phyloP scores from a whole-genome alignment of 2,888 invertebrate species.

The Mamestra brassicae region DNA sequence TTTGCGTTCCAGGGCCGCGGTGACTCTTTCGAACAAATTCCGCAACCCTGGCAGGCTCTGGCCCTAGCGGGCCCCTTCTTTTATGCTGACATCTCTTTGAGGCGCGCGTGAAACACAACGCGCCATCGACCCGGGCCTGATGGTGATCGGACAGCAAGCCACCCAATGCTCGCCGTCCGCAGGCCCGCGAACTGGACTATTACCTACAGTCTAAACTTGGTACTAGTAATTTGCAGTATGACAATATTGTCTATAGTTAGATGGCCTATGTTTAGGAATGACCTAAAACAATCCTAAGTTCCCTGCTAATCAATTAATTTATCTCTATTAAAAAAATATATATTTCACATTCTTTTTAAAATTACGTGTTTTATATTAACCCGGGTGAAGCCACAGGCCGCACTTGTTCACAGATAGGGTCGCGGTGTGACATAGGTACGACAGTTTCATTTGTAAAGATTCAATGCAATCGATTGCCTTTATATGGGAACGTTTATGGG shows the following conservation, averaged over 20 bases:
- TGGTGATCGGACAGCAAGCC: too few species aligned
- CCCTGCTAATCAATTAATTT: too few species aligned
- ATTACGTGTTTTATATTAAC: background rate
- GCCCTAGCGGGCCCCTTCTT: too few species aligned
- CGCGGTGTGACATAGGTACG: conserved; percentile 45
- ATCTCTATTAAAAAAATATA: background rate
- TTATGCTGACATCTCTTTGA: too few species aligned
- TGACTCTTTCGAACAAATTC: too few species aligned
- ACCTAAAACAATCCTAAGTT: too few species aligned
- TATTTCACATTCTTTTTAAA: background rate
- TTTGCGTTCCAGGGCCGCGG: too few species aligned
- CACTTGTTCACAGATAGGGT: conserved; percentile 10
- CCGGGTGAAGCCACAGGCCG: conserved; percentile 2
- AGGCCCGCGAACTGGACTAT: too few species aligned
- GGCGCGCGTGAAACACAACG: too few species aligned
- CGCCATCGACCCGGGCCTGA: too few species aligned
- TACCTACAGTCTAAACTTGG: background rate
- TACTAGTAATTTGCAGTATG: background rate
- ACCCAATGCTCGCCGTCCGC: too few species aligned
- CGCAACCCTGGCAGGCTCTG: too few species aligned
- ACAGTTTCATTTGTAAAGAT: conserved; percentile 60
- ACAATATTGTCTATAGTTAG: background rate
- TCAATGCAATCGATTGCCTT: conserved; percentile 43
- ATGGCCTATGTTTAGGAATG: background rate
- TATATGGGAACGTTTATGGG: conserved; percentile 33